Percentiles rank a stretch among this genome's conserved stretches.
phyloP scores from a whole-genome alignment of 2,888 invertebrate species.

The Nemurella pictetii region DNA sequence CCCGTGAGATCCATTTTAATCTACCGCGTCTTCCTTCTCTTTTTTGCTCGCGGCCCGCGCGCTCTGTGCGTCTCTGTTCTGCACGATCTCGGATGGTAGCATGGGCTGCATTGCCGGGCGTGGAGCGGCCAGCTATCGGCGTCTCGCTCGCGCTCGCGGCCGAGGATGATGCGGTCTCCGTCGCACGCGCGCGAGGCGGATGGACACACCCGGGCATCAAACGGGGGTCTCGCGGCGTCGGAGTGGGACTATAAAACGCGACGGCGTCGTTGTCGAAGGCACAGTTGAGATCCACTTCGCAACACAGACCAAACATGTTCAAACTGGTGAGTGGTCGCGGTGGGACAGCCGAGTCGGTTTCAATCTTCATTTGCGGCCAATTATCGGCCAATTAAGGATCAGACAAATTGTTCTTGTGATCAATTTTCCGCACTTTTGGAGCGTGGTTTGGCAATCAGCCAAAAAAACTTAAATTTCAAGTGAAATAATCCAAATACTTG shows the following conservation, averaged over 20 bases:
- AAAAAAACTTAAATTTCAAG: too few relatives aligned
- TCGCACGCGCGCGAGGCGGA: neutral
- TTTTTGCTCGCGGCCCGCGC: neutral
- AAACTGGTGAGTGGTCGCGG: constrained; percentile 41
- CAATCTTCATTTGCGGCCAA: too few relatives aligned
- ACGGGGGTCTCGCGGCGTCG: constrained; percentile 23
- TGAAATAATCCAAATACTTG: too few relatives aligned
- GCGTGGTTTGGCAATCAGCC: too few relatives aligned
- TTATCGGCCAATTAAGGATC: too few relatives aligned
- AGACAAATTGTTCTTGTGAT: too few relatives aligned
- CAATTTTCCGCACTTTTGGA: too few relatives aligned
- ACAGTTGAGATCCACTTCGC: constrained; percentile 31
- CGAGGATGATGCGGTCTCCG: neutral
- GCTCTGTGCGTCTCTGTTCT: neutral
- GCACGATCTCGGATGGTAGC: neutral
- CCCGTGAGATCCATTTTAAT: neutral
- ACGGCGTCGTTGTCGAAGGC: neutral
- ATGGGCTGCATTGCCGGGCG: neutral
- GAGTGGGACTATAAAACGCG: constrained; percentile 10
- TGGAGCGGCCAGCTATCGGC: neutral
- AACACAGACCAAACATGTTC: constrained; percentile 42
- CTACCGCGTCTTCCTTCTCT: neutral
- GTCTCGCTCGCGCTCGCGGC: neutral
- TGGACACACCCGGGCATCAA: constrained; percentile 5
- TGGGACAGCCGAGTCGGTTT: neutral